Evolutionary conservation across 2,888 invertebrate genomes (phyloP), one percentile per base, ranked within the genome.

Genomic region (Trileptium ribeirensis): DNA sequence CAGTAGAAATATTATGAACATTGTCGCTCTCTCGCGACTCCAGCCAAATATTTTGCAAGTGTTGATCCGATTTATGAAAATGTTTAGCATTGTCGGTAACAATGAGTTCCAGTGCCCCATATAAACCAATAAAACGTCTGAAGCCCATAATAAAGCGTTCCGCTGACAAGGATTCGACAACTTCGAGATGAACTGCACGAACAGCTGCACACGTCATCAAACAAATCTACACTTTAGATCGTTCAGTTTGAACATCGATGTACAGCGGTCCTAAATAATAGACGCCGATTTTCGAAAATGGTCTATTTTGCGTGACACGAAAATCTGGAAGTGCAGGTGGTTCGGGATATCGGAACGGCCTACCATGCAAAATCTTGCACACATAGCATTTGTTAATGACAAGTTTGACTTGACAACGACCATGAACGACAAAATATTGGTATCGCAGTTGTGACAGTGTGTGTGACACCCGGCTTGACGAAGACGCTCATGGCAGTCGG

Each of bases 301-400:
- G 77, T 24, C 24, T 79, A 19, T 80, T 29, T 36, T 80, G 29
- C n/a, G 15, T 81, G 2, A 80, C 80, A 19, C 80, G 2, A 29
- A n/a, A 33, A 24, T 80, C 80, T 19, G 80, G 80, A 3, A 80
- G 37, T 24, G 80, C 8, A 3, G 80, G 80, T 24, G 37, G 31
- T 15, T 24, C 2, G 38, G 80, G 80, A 24, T 80, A 24, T 38
- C 80, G 3, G 31, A 33, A 80, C 31, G 80, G 81, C 19, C 80
- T 80, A 24, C 80, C 80, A 8, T 80, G 24, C 15, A n/a, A 3
- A 19, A 24, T 15, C 3, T n/a, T 2, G 33, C 80, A 80, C n/a
- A 24, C 3, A 38, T 8, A 19, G 37, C 81, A 80, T 39, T 81
- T 79, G 19, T 80, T 3, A 19, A 80, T 19, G 37, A 80, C 80